A percentile compares a stretch with the other conserved stretches of the same genome.
Evolutionary conservation across 2,113 vertebrate genomes (phyloP).

Genomic region (Dipodomys spectabilis): DNA sequence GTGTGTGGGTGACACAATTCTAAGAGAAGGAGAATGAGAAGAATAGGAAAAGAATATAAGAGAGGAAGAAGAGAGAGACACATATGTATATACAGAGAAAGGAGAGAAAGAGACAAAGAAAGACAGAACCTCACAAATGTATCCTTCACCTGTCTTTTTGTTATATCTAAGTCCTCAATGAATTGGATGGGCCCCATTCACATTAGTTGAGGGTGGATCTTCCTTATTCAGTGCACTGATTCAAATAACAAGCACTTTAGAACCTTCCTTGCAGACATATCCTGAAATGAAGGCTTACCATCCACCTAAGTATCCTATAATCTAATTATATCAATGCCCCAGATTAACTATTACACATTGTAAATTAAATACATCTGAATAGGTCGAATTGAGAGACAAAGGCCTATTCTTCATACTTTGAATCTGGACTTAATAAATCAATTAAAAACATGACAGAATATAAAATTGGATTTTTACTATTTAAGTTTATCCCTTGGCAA

Average conservation of each 20-base stretch:
- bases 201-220: not conserved
- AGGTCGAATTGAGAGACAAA: not conserved
- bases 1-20: not conserved
- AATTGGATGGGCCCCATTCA: not conserved
- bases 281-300: not conserved
- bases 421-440: not conserved
- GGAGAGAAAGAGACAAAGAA: too few relatives aligned
- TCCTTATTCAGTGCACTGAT: not conserved
- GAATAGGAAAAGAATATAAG: not conserved
- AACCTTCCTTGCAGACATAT: not conserved
- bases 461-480: not conserved
- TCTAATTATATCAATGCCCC: not conserved
- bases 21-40: not conserved
- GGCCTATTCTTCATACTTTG: not conserved
- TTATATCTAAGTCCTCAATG: too few relatives aligned
- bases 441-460: not conserved
- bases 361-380: not conserved
- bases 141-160: not conserved
- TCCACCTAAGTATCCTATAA: not conserved
- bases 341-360: not conserved
- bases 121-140: not conserved
- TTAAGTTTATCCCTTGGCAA: not conserved
- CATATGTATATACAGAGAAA: too few relatives aligned
- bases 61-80: too few relatives aligned
- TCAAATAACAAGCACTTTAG: not conserved